Base-by-base conservation (phyloP, 2,113 vertebrate species). In the Elephas maximus region DNA sequence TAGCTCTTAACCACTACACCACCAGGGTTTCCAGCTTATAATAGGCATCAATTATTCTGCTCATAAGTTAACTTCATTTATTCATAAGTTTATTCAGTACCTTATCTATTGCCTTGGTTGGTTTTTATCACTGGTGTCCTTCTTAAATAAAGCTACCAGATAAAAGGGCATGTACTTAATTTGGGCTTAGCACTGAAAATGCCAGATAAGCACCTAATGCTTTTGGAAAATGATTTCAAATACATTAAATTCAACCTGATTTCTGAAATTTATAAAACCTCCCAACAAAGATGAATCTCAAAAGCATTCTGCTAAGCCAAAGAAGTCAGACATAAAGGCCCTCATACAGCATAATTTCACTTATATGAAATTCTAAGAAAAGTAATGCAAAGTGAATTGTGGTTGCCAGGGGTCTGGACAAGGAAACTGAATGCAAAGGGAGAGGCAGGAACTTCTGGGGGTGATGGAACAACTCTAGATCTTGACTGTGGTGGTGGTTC, bases 11-110 rank as follows among this genome's bases (percentile, higher is more conserved):
- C 37, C 37, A 37, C 37, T 37, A 37, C 37, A 37, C 37, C 37
- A 37, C 37, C 37, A 37, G 37, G 37, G 37, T 37, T 37, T 37
- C 37, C 63, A 23, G 7, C 60, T 76, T 77, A 87, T 18, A 94
- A 91, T 8, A 92, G 67, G 77, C 17, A 92, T 82, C 94, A 69
- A 77, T 84, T 96, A 87, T 62, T 88, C 60, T 73, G 78, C 57
- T 80, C 78, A 41, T 33, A 85, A 90, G 90, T 93, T 88, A 85
- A 84, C 87, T 92, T 93, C 93, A 89, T 93, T 84, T 92, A 90
- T 79, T 85, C 45, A 92, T 86, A 84, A 88, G 80, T 17, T 89
- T 94, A 89, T 67, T 91, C 84, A 84, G 45, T 41, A 69, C 15
- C 89, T 51, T 89, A 96, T 79, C 76, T 86, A 93, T 18, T 71